phyloP scores from a whole-genome alignment of 2,113 vertebrate species.

The Peromyscus leucopus region DNA sequence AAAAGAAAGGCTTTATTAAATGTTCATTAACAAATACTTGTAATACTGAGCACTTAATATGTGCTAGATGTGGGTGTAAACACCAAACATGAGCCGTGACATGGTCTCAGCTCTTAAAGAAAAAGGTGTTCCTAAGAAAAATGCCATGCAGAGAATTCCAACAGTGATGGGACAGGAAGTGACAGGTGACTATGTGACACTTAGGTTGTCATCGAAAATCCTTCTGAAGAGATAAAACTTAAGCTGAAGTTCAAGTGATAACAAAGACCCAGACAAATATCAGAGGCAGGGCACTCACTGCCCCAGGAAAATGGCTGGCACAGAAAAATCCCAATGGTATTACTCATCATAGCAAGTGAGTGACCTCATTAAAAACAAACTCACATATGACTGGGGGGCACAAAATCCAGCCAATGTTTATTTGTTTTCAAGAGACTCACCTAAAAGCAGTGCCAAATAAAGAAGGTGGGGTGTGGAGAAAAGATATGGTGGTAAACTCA shows the following conservation, averaged over 20 bases:
- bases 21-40: neutral
- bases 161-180: neutral
- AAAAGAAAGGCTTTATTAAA: neutral
- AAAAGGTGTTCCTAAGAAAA: slow-evolving; percentile 12
- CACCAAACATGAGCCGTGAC: neutral
- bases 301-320: neutral
- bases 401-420: neutral
- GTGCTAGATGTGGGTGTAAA: neutral
- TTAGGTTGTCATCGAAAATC: slow-evolving; percentile 32
- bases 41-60: neutral
- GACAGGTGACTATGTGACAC: neutral
- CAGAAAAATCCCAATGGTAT: neutral
- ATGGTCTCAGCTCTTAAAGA: neutral
- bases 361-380: neutral
- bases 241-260: slow-evolving; percentile 26
- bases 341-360: neutral
- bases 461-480: neutral
- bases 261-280: neutral
- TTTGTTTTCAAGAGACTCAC: slow-evolving; percentile 41
- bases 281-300: neutral
- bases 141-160: slow-evolving; percentile 8
- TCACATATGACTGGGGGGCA: neutral
- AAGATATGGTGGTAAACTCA: slow-evolving; percentile 14
- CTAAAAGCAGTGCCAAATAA: slow-evolving; percentile 42
- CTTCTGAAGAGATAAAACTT: slow-evolving; percentile 35